These are phyloP conservation scores for Phocides pigmalion DNA, from an alignment of 1,140 invertebrate genomes.

Conservation along the genomic window DNA sequence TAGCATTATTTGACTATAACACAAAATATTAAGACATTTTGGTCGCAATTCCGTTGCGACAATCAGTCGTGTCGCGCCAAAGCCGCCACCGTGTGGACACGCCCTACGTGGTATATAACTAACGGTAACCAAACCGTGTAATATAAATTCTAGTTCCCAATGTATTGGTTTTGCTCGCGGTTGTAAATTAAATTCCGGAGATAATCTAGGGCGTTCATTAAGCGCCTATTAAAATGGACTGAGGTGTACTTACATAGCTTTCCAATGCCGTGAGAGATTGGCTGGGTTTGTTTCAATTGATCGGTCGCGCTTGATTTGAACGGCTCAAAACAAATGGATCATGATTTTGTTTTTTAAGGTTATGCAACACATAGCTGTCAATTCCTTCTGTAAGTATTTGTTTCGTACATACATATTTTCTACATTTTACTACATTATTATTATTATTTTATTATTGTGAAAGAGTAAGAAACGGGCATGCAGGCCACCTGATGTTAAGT, in stretches of 20 bases:
- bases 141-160: slow-evolving; percentile 34
- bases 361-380: too few species aligned
- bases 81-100: not conserved
- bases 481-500: too few species aligned
- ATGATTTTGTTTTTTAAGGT: slow-evolving; percentile 1
- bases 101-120: slow-evolving; percentile 17
- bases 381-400: too few species aligned
- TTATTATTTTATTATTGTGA: too few species aligned
- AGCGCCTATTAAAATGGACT: slow-evolving; percentile 28
- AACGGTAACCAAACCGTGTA: slow-evolving; percentile 28
- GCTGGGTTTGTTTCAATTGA: slow-evolving; percentile 1
- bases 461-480: too few species aligned
- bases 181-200: slow-evolving; percentile 33
- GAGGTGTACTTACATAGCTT: slow-evolving; percentile 18
- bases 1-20: too few species aligned
- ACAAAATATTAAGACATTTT: too few species aligned
- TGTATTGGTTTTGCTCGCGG: slow-evolving; percentile 30
- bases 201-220: slow-evolving; percentile 33
- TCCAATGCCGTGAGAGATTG: slow-evolving; percentile 29
- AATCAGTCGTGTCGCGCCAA: too few species aligned
- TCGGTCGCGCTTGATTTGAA: slow-evolving; percentile 7
- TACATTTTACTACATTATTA: too few species aligned
- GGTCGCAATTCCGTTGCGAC: too few species aligned
- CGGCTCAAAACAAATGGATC: not conserved
- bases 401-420: too few species aligned